A percentile compares a stretch with the other conserved stretches of the same genome.
These are phyloP conservation scores for Orbicella faveolata DNA, from an alignment of 64 coral and sea anemone species.

Conservation along the genomic window DNA sequence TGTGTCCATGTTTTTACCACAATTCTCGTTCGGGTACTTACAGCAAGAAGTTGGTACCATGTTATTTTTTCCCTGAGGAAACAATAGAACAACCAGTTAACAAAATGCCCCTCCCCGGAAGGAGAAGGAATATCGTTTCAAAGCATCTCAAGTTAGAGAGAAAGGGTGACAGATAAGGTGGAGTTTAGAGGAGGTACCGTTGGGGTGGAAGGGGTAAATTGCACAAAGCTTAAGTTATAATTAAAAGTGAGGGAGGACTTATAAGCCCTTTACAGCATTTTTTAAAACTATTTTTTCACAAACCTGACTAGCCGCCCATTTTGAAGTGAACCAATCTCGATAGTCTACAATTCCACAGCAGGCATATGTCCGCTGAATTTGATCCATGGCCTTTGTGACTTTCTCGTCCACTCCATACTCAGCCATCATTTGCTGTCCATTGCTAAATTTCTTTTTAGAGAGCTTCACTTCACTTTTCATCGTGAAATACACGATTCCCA, in stretches of 20 bases:
- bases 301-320: constrained; percentile 83
- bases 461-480: constrained; percentile 53
- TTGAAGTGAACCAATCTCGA: constrained; percentile 90
- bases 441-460: constrained; percentile 58
- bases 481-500: constrained; percentile 79
- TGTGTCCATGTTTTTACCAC: constrained; percentile 84
- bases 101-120: background rate
- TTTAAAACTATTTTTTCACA: background rate
- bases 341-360: constrained; percentile 89
- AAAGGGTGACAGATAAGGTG: too few species aligned
- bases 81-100: background rate
- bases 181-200: too few species aligned
- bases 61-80: constrained; percentile 69
- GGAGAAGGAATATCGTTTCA: too few species aligned
- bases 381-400: constrained; percentile 71
- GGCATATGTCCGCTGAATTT: constrained; percentile 68
- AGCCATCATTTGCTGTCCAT: constrained; percentile 67
- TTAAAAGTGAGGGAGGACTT: too few species aligned
- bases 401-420: constrained; percentile 71
- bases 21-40: constrained; percentile 64
- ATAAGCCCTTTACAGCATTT: too few species aligned
- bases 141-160: too few species aligned
- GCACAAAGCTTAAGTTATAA: too few species aligned
- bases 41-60: constrained; percentile 83
- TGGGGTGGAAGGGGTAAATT: too few species aligned